Evolutionary conservation across 2,113 vertebrate species (phyloP).

Genomic region (Hyla sarda): DNA sequence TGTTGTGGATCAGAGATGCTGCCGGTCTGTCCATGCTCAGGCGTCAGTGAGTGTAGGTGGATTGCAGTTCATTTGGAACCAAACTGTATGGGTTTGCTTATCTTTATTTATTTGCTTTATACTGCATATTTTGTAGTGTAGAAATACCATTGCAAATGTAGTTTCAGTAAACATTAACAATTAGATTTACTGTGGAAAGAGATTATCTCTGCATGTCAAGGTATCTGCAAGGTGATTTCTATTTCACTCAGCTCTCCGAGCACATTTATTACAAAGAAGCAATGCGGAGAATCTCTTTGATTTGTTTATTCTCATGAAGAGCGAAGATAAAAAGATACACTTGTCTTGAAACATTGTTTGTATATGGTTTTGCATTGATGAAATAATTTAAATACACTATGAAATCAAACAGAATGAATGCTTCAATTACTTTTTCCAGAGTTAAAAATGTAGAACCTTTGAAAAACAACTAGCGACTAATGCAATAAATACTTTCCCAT

Average conservation of each 20-base stretch:
- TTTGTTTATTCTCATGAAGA: conserved; percentile 49
- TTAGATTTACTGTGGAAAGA: conserved; percentile 20
- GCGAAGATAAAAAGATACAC: conserved; percentile 35
- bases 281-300: conserved; percentile 19
- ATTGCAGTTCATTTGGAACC: too few species aligned
- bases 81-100: neutral
- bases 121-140: neutral
- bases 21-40: too few species aligned
- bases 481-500: conserved; percentile 35
- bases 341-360: conserved; percentile 52
- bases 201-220: conserved; percentile 45
- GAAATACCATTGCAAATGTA: conserved; percentile 10
- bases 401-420: conserved; percentile 33
- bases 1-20: too few species aligned
- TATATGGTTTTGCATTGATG: conserved; percentile 44
- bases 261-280: conserved; percentile 16
- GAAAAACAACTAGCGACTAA: neutral
- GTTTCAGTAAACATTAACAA: conserved; percentile 28
- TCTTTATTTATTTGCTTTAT: neutral
- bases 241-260: conserved; percentile 3
- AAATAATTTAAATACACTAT: conserved; percentile 50
- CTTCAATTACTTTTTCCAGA: conserved; percentile 23
- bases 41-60: too few species aligned
- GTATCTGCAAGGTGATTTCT: conserved; percentile 21
- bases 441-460: conserved; percentile 5